A percentile compares a stretch with the other conserved stretches of the same genome.
phyloP scores from a whole-genome alignment of 2,113 vertebrate species.

The Mormyrus lacerda region DNA sequence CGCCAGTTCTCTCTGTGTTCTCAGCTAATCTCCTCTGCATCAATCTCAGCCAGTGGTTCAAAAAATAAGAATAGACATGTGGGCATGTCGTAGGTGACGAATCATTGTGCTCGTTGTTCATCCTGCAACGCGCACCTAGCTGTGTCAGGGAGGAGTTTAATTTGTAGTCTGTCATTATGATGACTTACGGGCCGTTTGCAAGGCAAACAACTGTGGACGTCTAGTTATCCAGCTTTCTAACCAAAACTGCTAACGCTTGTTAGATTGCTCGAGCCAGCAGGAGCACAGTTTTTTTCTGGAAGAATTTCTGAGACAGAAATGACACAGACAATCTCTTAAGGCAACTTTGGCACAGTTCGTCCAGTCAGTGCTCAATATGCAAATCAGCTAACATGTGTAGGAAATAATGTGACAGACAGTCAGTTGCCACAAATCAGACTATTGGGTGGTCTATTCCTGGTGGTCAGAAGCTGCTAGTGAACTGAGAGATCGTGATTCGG shows the following conservation, averaged over 20 bases:
- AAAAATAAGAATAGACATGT: neutral
- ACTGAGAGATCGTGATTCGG: neutral
- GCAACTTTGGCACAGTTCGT: neutral
- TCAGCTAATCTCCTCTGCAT: neutral
- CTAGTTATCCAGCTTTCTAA: neutral
- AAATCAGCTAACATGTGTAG: neutral
- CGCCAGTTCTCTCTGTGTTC: neutral
- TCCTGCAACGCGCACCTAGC: neutral
- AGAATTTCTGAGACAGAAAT: neutral
- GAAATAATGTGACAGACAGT: neutral
- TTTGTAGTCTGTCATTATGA: slow-evolving; percentile 1
- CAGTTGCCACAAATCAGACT: neutral
- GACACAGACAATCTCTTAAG: neutral
- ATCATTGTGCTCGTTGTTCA: neutral
- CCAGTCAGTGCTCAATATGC: neutral
- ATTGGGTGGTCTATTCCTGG: neutral
- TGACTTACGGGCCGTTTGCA: neutral
- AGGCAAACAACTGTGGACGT: neutral
- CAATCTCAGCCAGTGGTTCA: neutral
- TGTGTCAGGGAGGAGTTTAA: neutral
- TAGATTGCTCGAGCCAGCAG: neutral
- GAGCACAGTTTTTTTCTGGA: neutral
- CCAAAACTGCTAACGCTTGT: neutral
- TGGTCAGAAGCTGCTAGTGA: neutral
- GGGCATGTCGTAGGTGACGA: neutral